Conservation (phyloP, 2,113 vertebrate species). For the Halcyon senegalensis region DNA sequence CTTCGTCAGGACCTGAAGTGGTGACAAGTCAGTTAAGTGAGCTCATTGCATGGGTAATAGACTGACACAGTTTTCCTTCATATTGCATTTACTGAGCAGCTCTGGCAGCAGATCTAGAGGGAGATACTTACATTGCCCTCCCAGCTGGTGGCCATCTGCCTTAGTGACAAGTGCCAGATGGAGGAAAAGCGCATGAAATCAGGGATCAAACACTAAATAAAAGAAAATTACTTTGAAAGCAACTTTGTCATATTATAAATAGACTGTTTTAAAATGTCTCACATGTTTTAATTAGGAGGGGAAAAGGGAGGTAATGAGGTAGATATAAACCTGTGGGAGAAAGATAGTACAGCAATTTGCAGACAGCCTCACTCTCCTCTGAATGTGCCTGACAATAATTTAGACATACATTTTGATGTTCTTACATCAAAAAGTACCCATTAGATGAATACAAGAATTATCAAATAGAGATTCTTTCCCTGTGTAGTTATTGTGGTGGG, state of each 20-base stretch:
- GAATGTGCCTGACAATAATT: conserved; percentile 58
- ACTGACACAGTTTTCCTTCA: conserved; percentile 35
- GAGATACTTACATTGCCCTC: conserved; percentile 66
- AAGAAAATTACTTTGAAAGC: conserved; percentile 76
- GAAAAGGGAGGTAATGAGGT: conserved; percentile 7
- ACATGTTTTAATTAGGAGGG: conserved; percentile 69
- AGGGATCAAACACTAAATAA: conserved; percentile 76
- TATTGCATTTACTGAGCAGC: conserved; percentile 55
- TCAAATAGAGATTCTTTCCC: background rate
- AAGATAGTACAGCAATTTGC: background rate
- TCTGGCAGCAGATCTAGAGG: conserved; percentile 46
- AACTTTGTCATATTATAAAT: conserved; percentile 74
- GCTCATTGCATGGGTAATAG: conserved; percentile 10
- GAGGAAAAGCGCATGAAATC: conserved; percentile 68
- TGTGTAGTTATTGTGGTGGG: accelerated
- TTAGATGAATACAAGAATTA: conserved; percentile 52
- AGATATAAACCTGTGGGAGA: background rate
- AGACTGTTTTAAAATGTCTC: conserved; percentile 69
- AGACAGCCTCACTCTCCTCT: background rate
- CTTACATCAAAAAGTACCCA: conserved; percentile 32
- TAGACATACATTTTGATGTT: conserved; percentile 56
- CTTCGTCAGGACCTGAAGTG: background rate
- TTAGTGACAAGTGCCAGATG: conserved; percentile 83
- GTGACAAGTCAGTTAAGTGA: conserved; percentile 58
- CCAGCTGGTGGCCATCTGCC: conserved; percentile 84